Conservation (phyloP, 2,888 invertebrate species). For the Ophion obscuratus region DNA sequence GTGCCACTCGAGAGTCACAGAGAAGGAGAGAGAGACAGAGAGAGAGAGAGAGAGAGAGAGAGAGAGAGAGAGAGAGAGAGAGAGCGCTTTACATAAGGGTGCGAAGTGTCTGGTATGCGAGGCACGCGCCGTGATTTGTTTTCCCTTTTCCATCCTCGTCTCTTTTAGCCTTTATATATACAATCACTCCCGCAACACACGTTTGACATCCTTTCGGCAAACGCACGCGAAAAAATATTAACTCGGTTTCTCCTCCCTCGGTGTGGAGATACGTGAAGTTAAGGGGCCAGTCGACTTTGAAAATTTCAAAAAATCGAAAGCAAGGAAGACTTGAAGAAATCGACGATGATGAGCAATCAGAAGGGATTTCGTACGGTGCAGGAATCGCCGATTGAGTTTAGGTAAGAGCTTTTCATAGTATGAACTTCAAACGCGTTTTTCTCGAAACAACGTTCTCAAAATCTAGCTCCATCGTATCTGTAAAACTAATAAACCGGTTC, state of each 20-base stretch:
- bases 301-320: too few relatives aligned
- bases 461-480: too few relatives aligned
- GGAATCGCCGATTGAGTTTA: too few relatives aligned
- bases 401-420: too few relatives aligned
- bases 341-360: too few relatives aligned
- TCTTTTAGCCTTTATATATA: constrained; percentile 45
- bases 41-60: constrained; percentile 30
- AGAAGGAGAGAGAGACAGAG: constrained; percentile 30
- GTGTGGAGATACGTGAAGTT: neutral
- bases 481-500: too few relatives aligned
- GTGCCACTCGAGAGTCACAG: constrained; percentile 74
- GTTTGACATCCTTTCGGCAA: constrained; percentile 34
- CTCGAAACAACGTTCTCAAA: too few relatives aligned
- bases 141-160: constrained; percentile 74
- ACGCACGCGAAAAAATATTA: constrained; percentile 48
- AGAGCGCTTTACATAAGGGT: constrained; percentile 81
- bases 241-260: constrained; percentile 29
- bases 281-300: too few relatives aligned
- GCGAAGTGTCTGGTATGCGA: constrained; percentile 82
- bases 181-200: constrained; percentile 20
- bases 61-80: constrained; percentile 39
- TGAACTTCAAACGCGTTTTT: too few relatives aligned
- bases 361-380: too few relatives aligned
- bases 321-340: too few relatives aligned
- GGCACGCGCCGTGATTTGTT: constrained; percentile 83